Evolutionary conservation across 2,888 invertebrate species (phyloP), one percentile per base, ranked within the genome.

Genomic region (Xestoiulus laeticollis): DNA sequence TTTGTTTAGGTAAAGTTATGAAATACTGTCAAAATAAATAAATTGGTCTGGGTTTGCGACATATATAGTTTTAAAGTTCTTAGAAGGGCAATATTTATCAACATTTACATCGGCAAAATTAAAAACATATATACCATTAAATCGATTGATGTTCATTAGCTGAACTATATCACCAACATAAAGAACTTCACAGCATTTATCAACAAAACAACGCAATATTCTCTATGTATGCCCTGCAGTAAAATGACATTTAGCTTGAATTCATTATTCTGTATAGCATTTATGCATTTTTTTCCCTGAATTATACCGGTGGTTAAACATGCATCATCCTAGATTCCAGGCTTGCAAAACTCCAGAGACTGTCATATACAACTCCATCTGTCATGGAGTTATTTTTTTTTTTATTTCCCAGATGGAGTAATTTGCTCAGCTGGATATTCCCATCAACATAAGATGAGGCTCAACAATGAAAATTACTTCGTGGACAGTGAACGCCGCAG

Each of bases 351-450:
- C 59, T 59, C n/a, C 59, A 59, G 59, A 22, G 22, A 59, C 59
- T 48, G 48, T 59, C 59, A 59, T 59, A n/a, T 59, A 59, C 59
- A 59, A 59, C 59, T 59, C 59, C 59, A 59, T 59, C 59, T 59
- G 59, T 59, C 22, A 59, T 59, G 59, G 59, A 59, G 38, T 38
- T 8, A 38, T 59, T 59, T 59, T 59, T 53, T 48, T 53, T 59
- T 59, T 59, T 59, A 59, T 59, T 59, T 59, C 59, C 59, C 59
- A 59, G 59, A 59, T 59, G 59, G 59, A 59, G 59, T 59, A 59
- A 59, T 59, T 59, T 59, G 59, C 59, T 59, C 59, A 59, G 59
- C 59, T 59, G 59, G 59, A 59, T 59, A 59, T 59, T 59, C 59
- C 59, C 59, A 59, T 59, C 59, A 59, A 59, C 59, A 59, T 59